Evolutionary conservation across 1,140 invertebrate genomes (phyloP).

Genomic region (Probaryconus sp.): DNA sequence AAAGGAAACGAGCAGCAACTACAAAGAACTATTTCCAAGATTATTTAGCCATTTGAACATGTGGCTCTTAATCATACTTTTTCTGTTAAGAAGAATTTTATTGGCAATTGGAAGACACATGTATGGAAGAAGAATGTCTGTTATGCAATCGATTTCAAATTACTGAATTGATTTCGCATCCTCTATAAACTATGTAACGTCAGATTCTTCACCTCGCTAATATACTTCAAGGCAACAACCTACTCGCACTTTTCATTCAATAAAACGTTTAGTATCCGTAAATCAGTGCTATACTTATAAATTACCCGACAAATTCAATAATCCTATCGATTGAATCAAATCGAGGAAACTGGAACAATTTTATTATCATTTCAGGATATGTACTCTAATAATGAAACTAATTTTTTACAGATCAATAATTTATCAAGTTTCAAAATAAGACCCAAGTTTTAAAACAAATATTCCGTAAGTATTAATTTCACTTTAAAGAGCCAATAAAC

Average conservation of each 20-base stretch:
- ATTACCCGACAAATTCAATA: neutral
- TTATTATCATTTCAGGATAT: conserved; percentile 27
- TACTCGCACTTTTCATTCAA: conserved; percentile 37
- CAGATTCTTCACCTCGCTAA: conserved; percentile 30
- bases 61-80: conserved; percentile 21
- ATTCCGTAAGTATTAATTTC: too few relatives aligned
- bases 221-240: conserved; percentile 43
- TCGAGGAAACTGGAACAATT: conserved; percentile 25
- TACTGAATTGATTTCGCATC: conserved; percentile 45
- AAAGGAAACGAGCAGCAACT: too few relatives aligned
- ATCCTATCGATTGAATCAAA: conserved; percentile 7
- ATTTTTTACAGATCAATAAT: too few relatives aligned
- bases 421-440: too few relatives aligned
- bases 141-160: conserved; percentile 53
- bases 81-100: conserved; percentile 35
- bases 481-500: too few relatives aligned
- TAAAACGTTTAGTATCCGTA: neutral
- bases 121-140: conserved; percentile 44
- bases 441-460: too few relatives aligned
- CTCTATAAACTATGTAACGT: conserved; percentile 28
- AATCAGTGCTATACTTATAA: conserved; percentile 5
- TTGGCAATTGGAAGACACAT: conserved; percentile 35
- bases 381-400: too few relatives aligned
- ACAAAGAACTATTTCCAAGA: neutral
- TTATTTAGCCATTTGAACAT: neutral